phyloP scores from a whole-genome alignment of 2,113 vertebrate genomes.

The Hippocampus mohnikei region DNA sequence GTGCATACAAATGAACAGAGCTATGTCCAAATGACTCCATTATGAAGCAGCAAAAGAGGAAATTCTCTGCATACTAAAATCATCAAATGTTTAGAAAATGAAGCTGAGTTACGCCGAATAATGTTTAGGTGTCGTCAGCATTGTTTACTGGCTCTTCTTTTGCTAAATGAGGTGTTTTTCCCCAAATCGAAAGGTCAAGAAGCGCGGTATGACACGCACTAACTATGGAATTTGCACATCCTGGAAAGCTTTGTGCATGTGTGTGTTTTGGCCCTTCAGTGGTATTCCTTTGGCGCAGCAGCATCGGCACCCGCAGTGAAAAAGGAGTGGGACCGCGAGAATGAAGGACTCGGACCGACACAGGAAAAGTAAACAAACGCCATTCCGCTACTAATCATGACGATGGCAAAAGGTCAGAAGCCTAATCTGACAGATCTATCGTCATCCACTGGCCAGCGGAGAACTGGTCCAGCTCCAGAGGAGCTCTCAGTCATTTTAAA shows the following conservation, averaged over 20 bases:
- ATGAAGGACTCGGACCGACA: conserved; percentile 29
- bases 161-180: conserved; percentile 43
- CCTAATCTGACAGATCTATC: conserved; percentile 51
- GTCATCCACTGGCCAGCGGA: conserved; percentile 41
- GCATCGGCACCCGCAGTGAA: conserved; percentile 12
- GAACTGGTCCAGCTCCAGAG: conserved; percentile 52
- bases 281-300: conserved; percentile 25
- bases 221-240: conserved; percentile 25
- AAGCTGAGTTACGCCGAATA: conserved; percentile 41
- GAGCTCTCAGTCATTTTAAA: conserved; percentile 55
- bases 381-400: conserved; percentile 57
- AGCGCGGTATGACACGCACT: conserved; percentile 22
- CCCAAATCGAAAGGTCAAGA: conserved; percentile 28
- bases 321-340: conserved; percentile 25
- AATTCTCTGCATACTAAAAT: conserved; percentile 18
- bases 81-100: conserved; percentile 37
- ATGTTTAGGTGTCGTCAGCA: conserved; percentile 19
- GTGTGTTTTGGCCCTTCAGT: conserved; percentile 21
- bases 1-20: conserved; percentile 13
- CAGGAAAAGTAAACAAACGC: conserved; percentile 59
- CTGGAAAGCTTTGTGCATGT: conserved; percentile 18
- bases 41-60: conserved; percentile 19
- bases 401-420: conserved; percentile 62
- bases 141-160: conserved; percentile 46
- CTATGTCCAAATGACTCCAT: conserved; percentile 23